Conservation (phyloP, 2,888 invertebrate genomes). For the Himalopsyche kuldschensis region DNA sequence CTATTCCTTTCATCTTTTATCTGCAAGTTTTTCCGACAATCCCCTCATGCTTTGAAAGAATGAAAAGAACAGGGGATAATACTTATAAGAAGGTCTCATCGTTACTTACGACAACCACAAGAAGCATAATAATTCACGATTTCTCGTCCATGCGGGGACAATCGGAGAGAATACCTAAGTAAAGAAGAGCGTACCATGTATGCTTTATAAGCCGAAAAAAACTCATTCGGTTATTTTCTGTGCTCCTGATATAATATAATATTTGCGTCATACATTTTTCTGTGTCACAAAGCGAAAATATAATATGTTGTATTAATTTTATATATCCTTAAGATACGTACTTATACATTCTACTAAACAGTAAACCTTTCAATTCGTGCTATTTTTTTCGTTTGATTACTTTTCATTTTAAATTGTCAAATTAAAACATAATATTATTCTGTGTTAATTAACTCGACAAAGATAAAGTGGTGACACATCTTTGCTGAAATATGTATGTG, state of each 20-base stretch:
- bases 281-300: constrained; percentile 6
- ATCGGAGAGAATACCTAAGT: constrained; percentile 33
- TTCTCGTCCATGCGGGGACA: constrained; percentile 39
- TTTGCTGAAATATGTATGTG: no score
- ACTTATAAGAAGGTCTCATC: constrained; percentile 35
- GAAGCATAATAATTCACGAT: constrained; percentile 38
- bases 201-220: constrained; percentile 13
- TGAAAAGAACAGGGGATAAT: constrained; percentile 11
- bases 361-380: no score
- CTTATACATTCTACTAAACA: no score
- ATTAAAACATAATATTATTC: no score
- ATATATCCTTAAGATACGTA: no score
- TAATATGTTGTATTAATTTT: no score
- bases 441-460: no score
- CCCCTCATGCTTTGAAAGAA: constrained; percentile 6
- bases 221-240: background rate
- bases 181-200: constrained; percentile 24
- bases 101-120: constrained; percentile 36
- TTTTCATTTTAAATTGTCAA: no score
- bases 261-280: constrained; percentile 4
- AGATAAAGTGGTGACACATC: no score
- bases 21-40: constrained; percentile 7
- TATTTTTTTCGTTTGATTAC: no score
- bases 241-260: background rate
- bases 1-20: background rate